Evolutionary conservation across 2,113 vertebrate species (phyloP).

Genomic region (Sisor rabdophorus): DNA sequence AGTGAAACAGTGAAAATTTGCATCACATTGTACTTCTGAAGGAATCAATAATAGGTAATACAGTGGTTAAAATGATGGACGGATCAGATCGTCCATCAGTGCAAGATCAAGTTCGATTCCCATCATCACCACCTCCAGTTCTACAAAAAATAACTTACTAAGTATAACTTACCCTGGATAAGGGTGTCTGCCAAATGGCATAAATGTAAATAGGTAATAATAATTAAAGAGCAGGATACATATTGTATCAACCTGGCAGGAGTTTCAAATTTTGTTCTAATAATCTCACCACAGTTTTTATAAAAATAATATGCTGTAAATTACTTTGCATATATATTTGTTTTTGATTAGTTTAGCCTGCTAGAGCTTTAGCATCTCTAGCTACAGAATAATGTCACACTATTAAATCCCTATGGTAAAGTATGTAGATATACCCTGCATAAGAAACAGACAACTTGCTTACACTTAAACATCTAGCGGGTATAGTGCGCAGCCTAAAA

Average conservation of each 20-base stretch:
- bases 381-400: slow-evolving; percentile 2
- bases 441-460: slow-evolving; percentile 19
- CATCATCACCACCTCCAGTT: no score
- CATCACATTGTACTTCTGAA: background rate
- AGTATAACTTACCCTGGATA: no score
- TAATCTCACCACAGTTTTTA: background rate
- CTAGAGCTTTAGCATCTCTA: background rate
- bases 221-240: no score
- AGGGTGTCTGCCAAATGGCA: no score
- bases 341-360: background rate
- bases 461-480: background rate
- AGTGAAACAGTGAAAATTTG: background rate
- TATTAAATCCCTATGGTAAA: background rate
- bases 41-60: background rate
- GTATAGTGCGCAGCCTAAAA: background rate
- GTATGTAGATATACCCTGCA: background rate
- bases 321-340: background rate
- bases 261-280: no score
- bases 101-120: no score
- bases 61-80: background rate
- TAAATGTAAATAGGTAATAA: no score
- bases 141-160: no score
- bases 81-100: no score
- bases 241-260: no score
- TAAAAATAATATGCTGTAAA: background rate